phyloP scores from a whole-genome alignment of 2,113 vertebrate genomes.

The Panurus biarmicus region DNA sequence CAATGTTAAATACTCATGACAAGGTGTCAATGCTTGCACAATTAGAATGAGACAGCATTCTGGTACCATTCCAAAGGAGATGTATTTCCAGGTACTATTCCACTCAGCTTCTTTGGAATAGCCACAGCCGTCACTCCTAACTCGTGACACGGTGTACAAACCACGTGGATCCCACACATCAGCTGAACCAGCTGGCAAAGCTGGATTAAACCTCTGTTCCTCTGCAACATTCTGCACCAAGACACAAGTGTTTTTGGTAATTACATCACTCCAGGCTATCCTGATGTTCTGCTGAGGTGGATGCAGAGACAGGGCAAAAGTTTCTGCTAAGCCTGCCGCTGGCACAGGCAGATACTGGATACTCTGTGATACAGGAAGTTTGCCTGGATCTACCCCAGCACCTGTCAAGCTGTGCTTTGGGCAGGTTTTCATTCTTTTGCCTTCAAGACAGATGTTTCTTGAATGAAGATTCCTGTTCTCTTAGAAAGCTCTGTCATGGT shows the following conservation, averaged over 20 bases:
- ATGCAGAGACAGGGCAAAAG: background rate
- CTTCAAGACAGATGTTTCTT: background rate
- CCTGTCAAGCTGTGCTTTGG: background rate
- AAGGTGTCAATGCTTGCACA: background rate
- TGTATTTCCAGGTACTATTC: background rate
- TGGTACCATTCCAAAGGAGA: background rate
- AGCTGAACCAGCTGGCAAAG: background rate
- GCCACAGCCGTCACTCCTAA: background rate
- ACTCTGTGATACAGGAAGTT: rapidly evolving
- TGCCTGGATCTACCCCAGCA: background rate
- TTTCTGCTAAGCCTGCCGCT: background rate
- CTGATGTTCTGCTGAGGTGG: background rate
- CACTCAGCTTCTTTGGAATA: background rate
- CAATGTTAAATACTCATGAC: background rate
- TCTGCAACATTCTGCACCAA: background rate
- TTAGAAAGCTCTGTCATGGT: background rate
- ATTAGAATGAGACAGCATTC: background rate
- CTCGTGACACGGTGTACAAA: rapidly evolving
- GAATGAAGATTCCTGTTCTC: background rate
- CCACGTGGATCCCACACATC: background rate
- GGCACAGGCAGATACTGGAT: background rate
- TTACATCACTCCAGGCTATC: background rate
- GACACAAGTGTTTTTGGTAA: background rate
- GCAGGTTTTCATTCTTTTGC: background rate
- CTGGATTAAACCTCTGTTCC: background rate